Base-by-base conservation (phyloP, 1,140 invertebrate genomes). In the Telenomus remus region DNA sequence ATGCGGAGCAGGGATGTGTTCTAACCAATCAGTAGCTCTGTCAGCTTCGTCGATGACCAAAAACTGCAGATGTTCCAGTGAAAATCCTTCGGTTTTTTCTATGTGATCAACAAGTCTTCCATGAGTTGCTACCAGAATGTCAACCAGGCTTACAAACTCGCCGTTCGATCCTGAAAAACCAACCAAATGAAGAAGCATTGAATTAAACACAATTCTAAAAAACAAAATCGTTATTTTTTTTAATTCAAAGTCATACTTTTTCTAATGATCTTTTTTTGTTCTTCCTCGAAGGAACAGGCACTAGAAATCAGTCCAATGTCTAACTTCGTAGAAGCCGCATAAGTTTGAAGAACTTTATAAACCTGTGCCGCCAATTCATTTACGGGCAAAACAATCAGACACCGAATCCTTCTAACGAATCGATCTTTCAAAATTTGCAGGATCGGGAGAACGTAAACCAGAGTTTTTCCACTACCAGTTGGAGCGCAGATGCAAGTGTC, bases 401-500 rank as follows among this genome's bases (percentile, higher is more conserved):
- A 97, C 69, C 94, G 88, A 10, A 99, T 90, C 79, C 91, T 89
- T 68, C 88, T 89, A 1, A 90, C 85, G 53, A 86, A 82, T 55
- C 65, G 79, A 64, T 76, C 65, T 34, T 85, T 79, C 39, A 85
- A 71, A 81, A 90, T 90, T 87, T 99, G 95, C 48, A 99, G 89
- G 49, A 99, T 93, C 10, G 98, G 98, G 57, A 99, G 87, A 64
- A 95, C 95, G 91, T 96, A 99, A 4, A 96, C 93, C 49, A 99
- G 87, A 0, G 98, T 99, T 90, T 99, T 99, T 80, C 98, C 98
- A 91, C 96, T 98, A 9, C 98, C 98, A 11, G 98, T 99, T 14
- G 97, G 97, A 43, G 97, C 96, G 15, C 96, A 98, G 37, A 99
- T 94, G 89, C 97, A 99, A n/a, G 98, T 90, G 86, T 99, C 98